Evolutionary conservation across 1,140 invertebrate species (phyloP).

Genomic region (Uloborus diversus): DNA sequence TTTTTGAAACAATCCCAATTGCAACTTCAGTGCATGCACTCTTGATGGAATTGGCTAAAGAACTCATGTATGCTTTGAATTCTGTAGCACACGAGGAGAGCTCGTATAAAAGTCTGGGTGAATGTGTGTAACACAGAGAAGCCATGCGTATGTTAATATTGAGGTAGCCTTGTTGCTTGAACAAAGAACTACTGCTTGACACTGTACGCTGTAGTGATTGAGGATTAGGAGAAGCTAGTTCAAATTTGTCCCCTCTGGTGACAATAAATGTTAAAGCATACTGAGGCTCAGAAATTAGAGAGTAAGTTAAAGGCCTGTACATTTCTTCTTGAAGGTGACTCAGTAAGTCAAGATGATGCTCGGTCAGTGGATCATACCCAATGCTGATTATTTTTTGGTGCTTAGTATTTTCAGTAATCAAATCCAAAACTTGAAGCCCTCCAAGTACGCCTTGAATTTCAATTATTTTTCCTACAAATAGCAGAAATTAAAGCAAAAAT

Average conservation of each 20-base stretch:
- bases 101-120: slow-evolving; percentile 84
- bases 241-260: slow-evolving; percentile 36
- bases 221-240: background rate
- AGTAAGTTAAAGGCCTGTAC: slow-evolving; percentile 16
- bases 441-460: slow-evolving; percentile 83
- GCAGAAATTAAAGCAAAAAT: slow-evolving; percentile 1
- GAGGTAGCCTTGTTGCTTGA: slow-evolving; percentile 63
- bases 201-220: background rate
- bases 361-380: slow-evolving; percentile 74
- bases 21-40: slow-evolving; percentile 93
- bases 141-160: slow-evolving; percentile 79
- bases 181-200: background rate
- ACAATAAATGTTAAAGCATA: slow-evolving; percentile 74
- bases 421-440: slow-evolving; percentile 86
- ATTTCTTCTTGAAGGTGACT: slow-evolving; percentile 30
- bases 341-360: slow-evolving; percentile 23
- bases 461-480: slow-evolving; percentile 58
- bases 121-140: slow-evolving; percentile 93
- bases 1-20: slow-evolving; percentile 77
- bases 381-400: slow-evolving; percentile 88
- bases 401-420: slow-evolving; percentile 82
- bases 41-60: slow-evolving; percentile 81
- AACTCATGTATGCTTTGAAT: slow-evolving; percentile 76
- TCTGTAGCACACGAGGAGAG: slow-evolving; percentile 80
- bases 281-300: background rate